Conservation (phyloP, 64 coral and sea anemone species). For the Astreopora myriophthalma region DNA sequence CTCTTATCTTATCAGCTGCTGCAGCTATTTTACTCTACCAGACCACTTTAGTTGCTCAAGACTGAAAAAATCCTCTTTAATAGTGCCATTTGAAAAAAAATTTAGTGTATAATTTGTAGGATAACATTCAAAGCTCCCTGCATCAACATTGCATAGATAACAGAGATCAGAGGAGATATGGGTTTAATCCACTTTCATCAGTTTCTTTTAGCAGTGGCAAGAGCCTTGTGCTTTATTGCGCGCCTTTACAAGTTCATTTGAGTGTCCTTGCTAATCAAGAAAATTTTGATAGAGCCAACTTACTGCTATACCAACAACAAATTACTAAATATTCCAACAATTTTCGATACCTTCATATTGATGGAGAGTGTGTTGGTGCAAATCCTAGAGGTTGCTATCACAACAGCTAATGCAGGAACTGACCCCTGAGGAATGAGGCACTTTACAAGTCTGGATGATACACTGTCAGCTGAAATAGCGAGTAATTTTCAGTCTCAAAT, state of each 20-base stretch:
- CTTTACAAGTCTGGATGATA: slow-evolving; percentile 68
- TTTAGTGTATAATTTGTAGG: too few species aligned
- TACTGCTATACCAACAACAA: neutral
- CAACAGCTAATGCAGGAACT: slow-evolving; percentile 67
- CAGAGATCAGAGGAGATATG: neutral
- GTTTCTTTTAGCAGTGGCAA: too few species aligned
- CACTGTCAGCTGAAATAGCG: slow-evolving; percentile 62
- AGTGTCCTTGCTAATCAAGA: neutral
- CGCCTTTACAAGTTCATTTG: too few species aligned
- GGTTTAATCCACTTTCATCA: neutral
- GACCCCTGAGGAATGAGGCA: slow-evolving; percentile 73
- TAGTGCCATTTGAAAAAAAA: too few species aligned
- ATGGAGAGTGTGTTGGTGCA: slow-evolving; percentile 73
- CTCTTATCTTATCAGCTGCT: too few species aligned
- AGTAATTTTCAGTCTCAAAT: neutral
- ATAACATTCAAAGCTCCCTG: too few species aligned
- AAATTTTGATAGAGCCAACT: neutral
- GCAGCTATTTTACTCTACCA: too few species aligned
- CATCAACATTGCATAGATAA: neutral
- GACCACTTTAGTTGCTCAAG: too few species aligned
- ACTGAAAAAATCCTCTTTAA: too few species aligned
- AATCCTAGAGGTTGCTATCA: slow-evolving; percentile 77
- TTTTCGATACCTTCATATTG: slow-evolving; percentile 74
- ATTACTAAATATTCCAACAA: too few species aligned
- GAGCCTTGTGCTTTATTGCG: too few species aligned